Percentiles rank a stretch among this genome's conserved stretches.
Conservation (phyloP, 1,140 invertebrate species). For the Leptinotarsa texana region DNA sequence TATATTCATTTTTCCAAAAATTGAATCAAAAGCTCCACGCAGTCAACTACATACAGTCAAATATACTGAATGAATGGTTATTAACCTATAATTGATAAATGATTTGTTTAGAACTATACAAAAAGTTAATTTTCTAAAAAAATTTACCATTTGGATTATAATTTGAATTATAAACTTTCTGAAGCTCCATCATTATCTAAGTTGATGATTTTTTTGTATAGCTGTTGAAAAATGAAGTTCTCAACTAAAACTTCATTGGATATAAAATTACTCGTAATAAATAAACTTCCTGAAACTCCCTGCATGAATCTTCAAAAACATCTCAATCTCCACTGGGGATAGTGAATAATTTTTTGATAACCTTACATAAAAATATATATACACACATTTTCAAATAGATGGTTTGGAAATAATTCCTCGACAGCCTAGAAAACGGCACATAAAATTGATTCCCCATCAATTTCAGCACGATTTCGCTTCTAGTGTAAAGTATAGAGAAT, state of each 20-base stretch:
- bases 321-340: too few species aligned
- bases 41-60: conserved; percentile 38
- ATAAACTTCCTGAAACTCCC: background rate
- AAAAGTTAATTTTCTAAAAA: too few species aligned
- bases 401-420: conserved; percentile 4
- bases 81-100: too few species aligned
- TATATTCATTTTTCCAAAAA: conserved; percentile 70
- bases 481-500: background rate
- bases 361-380: conserved; percentile 24
- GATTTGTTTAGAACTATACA: too few species aligned
- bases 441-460: conserved; percentile 12
- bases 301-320: background rate
- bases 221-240: too few species aligned
- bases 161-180: too few species aligned
- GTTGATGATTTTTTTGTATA: too few species aligned
- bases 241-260: too few species aligned
- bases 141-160: too few species aligned
- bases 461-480: conserved; percentile 9
- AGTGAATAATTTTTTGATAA: background rate
- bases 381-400: conserved; percentile 18
- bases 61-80: too few species aligned
- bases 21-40: conserved; percentile 45
- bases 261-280: too few species aligned
- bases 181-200: too few species aligned
- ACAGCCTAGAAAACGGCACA: conserved; percentile 1